Conservation (phyloP, 2,113 vertebrate species). For the Macrotis lagotis region DNA sequence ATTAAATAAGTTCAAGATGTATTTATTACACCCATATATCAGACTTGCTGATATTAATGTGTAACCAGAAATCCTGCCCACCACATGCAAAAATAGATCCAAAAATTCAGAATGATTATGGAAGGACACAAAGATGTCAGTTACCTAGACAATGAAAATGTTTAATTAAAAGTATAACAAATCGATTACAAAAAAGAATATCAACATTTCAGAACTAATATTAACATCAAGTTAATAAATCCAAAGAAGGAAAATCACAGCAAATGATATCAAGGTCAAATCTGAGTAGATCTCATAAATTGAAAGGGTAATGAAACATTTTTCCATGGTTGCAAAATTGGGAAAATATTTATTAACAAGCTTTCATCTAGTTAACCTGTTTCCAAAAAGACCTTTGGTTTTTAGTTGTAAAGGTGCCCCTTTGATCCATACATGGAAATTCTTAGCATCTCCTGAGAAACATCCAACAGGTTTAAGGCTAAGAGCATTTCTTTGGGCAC, state of each 20-base stretch:
- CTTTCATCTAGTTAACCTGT: not conserved
- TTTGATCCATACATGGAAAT: not conserved
- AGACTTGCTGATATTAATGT: not conserved
- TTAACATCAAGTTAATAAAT: too few relatives aligned
- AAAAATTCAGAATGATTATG: not conserved
- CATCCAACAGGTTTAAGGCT: not conserved
- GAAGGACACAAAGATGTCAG: not conserved
- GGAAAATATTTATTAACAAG: slow-evolving; percentile 18
- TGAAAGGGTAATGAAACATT: not conserved
- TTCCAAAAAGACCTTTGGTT: not conserved
- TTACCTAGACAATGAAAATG: not conserved
- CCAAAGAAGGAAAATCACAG: slow-evolving; percentile 13
- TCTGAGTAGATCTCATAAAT: slow-evolving; percentile 10
- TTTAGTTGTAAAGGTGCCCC: not conserved
- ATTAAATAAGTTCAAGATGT: not conserved
- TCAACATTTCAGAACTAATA: not conserved
- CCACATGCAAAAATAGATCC: not conserved
- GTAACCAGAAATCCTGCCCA: not conserved
- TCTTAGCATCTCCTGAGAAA: not conserved
- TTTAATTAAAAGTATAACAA: not conserved
- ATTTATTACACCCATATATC: not conserved
- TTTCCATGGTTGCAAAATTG: not conserved
- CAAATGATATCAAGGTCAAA: not conserved
- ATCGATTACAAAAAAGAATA: not conserved
- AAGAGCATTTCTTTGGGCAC: not conserved